phyloP scores from a whole-genome alignment of 2,797 vertebrate genomes.

The Acanthurus leucopareius region DNA sequence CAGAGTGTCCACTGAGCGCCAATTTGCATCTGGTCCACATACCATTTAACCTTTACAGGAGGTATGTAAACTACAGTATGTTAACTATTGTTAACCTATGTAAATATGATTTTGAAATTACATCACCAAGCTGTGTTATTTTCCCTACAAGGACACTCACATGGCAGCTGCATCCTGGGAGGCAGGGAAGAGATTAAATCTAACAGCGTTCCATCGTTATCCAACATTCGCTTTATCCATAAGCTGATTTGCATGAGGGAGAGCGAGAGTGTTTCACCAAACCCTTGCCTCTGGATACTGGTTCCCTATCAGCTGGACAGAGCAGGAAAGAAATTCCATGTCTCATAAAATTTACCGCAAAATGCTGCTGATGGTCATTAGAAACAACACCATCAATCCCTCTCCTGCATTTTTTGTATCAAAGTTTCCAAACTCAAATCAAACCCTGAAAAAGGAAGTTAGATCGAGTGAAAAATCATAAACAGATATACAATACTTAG shows the following conservation, averaged over 20 bases:
- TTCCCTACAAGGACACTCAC: conserved; percentile 55
- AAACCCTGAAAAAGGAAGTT: neutral
- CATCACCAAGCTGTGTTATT: conserved; percentile 26
- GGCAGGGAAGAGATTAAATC: conserved; percentile 73
- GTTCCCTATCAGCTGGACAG: conserved; percentile 8
- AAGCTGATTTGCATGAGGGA: conserved; percentile 78
- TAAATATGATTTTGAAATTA: conserved; percentile 4
- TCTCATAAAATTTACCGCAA: neutral
- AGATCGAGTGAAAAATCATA: neutral
- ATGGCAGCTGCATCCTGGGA: conserved; percentile 51
- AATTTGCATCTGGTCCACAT: conserved; percentile 40
- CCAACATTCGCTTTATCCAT: conserved; percentile 65
- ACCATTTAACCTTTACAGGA: neutral
- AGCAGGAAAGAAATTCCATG: conserved; percentile 1
- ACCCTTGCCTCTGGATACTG: conserved; percentile 28
- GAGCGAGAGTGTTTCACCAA: conserved; percentile 42
- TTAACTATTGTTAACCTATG: conserved; percentile 11
- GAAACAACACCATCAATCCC: neutral
- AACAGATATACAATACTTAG: neutral
- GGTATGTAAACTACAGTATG: neutral
- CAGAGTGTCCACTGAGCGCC: neutral
- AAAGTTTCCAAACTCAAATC: neutral
- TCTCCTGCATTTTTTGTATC: neutral
- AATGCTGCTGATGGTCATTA: neutral
- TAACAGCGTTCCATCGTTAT: conserved; percentile 47